Evolutionary conservation across 2,888 invertebrate species (phyloP).

Genomic region (Conchocele bisecta): DNA sequence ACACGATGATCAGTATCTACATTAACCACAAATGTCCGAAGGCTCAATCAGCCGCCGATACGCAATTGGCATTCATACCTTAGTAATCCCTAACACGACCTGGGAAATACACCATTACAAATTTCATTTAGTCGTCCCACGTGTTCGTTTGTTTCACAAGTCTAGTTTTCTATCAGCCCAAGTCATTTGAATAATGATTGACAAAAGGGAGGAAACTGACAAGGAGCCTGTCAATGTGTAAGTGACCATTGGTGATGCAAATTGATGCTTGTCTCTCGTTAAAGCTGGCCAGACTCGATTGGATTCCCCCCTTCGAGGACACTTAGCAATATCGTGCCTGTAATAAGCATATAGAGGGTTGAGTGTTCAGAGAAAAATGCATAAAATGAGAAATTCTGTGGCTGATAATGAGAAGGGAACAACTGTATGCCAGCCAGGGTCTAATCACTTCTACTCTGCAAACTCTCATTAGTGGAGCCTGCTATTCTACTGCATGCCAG

Average conservation of each 20-base stretch:
- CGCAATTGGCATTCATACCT: too few species aligned
- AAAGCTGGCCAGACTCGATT: slow-evolving; percentile 58
- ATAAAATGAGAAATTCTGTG: not conserved
- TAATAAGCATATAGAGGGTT: slow-evolving; percentile 8
- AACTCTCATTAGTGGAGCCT: not conserved
- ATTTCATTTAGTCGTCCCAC: too few species aligned
- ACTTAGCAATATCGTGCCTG: slow-evolving; percentile 21
- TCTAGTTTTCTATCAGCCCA: too few species aligned
- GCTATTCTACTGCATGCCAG: not conserved
- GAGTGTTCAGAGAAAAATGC: not conserved
- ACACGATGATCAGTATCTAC: too few species aligned
- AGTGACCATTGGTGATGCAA: slow-evolving; percentile 59
- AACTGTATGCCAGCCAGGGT: too few species aligned
- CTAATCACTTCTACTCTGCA: too few species aligned
- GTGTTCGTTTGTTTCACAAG: too few species aligned
- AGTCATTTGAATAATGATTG: too few species aligned
- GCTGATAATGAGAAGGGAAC: slow-evolving; percentile 5
- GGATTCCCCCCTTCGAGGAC: slow-evolving; percentile 59
- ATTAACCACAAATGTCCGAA: too few species aligned
- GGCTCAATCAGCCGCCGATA: too few species aligned
- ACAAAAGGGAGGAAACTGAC: slow-evolving; percentile 41
- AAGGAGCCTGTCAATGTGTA: slow-evolving; percentile 32
- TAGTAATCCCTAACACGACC: too few species aligned
- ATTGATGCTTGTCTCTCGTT: slow-evolving; percentile 70
- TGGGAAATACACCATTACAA: too few species aligned